A percentile compares a stretch with the other conserved stretches of the same genome.
phyloP scores from a whole-genome alignment of 2,797 vertebrate species.

The Telmatherina bonti region DNA sequence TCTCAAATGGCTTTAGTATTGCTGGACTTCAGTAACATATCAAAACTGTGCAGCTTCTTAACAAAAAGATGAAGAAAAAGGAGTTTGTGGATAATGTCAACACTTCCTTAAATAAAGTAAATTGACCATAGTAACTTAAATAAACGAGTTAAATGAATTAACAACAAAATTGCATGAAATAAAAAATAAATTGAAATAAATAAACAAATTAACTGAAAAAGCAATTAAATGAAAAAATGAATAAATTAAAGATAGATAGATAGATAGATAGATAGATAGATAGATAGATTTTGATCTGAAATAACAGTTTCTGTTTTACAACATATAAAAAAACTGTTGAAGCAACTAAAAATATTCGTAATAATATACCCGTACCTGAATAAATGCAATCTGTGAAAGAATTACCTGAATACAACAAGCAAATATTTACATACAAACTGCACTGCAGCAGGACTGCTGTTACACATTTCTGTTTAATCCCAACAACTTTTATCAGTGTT shows the following conservation, averaged over 20 bases:
- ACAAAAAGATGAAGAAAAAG: neutral
- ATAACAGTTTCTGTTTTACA: neutral
- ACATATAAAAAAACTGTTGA: neutral
- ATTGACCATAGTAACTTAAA: too few species aligned
- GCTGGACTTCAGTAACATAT: constrained; percentile 4
- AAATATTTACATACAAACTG: neutral
- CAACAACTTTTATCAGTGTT: neutral
- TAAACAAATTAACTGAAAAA: too few species aligned
- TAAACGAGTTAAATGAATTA: too few species aligned
- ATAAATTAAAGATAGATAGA: too few species aligned
- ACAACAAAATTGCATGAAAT: too few species aligned
- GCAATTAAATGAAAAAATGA: too few species aligned
- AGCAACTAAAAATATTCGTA: neutral
- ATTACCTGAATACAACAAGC: neutral
- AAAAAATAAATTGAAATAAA: too few species aligned
- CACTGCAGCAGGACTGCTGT: neutral
- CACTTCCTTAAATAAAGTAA: neutral
- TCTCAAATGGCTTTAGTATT: constrained; percentile 6
- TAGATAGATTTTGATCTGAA: too few species aligned
- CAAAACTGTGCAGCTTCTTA: neutral
- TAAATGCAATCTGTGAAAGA: neutral
- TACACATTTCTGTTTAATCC: neutral
- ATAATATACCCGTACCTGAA: neutral
- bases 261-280: too few species aligned
- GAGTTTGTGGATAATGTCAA: neutral